Conservation (phyloP, 1,140 invertebrate genomes). For the Doryteuthis pealeii region DNA sequence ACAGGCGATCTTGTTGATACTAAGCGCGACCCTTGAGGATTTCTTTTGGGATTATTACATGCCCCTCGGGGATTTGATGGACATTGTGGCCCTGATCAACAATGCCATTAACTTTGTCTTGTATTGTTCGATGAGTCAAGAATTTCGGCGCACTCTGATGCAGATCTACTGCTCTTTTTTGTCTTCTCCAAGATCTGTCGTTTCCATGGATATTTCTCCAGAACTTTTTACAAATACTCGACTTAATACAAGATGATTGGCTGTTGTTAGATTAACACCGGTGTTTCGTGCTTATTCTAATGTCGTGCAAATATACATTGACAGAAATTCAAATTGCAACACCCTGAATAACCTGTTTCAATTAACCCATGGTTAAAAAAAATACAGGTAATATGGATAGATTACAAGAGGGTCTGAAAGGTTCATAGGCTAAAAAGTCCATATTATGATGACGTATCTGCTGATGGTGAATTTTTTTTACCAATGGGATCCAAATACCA, state of each 20-base stretch:
- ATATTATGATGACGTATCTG: no score
- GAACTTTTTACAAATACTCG: slow-evolving; percentile 2
- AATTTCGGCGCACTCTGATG: slow-evolving; percentile 83
- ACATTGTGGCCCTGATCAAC: slow-evolving; percentile 85
- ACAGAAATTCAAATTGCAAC: no score
- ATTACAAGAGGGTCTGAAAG: no score
- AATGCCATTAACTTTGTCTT: slow-evolving; percentile 90
- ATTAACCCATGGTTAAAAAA: no score
- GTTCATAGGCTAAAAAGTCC: no score
- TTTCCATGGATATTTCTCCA: not conserved
- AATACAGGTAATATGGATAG: no score
- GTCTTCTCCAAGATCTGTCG: not conserved
- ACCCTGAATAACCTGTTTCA: no score
- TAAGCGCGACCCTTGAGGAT: slow-evolving; percentile 40
- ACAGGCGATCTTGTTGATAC: slow-evolving; percentile 61
- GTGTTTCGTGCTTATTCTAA: no score
- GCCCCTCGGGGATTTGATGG: slow-evolving; percentile 83
- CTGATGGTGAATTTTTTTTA: no score
- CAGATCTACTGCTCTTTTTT: slow-evolving; percentile 65
- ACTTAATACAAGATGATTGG: not conserved
- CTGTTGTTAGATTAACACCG: not conserved
- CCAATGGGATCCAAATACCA: no score
- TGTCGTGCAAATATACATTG: no score
- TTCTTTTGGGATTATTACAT: slow-evolving; percentile 54
- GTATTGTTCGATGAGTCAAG: slow-evolving; percentile 90